These are phyloP conservation scores for Gephyroberyx darwinii DNA, from an alignment of 2,797 vertebrate genomes.

Conservation along the genomic window DNA sequence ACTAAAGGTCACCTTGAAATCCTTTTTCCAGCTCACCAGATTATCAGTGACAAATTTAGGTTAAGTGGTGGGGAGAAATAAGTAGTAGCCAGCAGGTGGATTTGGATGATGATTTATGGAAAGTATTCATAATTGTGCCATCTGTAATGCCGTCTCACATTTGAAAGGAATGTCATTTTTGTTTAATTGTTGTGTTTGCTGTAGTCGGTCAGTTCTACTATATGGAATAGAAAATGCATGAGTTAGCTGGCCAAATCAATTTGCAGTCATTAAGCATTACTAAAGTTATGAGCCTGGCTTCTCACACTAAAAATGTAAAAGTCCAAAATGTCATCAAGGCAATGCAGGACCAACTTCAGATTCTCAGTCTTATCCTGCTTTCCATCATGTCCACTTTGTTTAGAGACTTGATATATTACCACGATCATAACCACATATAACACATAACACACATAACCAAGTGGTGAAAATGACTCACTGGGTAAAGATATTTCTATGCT, in stretches of 20 bases:
- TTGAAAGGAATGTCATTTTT: conserved; percentile 30
- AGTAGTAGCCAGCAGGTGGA: background rate
- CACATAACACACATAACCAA: background rate
- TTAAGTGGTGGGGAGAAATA: background rate
- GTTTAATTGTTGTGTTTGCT: conserved; percentile 8
- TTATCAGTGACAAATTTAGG: conserved; percentile 1
- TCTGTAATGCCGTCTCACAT: conserved; percentile 17
- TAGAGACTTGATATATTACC: background rate
- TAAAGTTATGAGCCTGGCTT: conserved; percentile 37
- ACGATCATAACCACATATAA: background rate
- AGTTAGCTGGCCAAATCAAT: conserved; percentile 31
- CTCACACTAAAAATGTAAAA: background rate
- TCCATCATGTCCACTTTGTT: background rate
- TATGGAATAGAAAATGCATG: conserved; percentile 61
- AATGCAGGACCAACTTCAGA: background rate
- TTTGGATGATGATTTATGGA: conserved; percentile 4
- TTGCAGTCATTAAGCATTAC: conserved; percentile 19
- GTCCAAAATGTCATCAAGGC: background rate
- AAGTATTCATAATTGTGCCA: conserved; percentile 38
- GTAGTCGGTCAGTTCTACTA: conserved; percentile 35
- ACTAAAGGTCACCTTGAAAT: conserved; percentile 8
- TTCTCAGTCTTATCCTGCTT: background rate
- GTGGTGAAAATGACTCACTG: background rate
- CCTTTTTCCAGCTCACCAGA: background rate
- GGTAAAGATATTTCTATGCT: background rate